These are phyloP conservation scores for Corydoras sp. DNA, from an alignment of 2,113 vertebrate genomes.

Conservation along the genomic window DNA sequence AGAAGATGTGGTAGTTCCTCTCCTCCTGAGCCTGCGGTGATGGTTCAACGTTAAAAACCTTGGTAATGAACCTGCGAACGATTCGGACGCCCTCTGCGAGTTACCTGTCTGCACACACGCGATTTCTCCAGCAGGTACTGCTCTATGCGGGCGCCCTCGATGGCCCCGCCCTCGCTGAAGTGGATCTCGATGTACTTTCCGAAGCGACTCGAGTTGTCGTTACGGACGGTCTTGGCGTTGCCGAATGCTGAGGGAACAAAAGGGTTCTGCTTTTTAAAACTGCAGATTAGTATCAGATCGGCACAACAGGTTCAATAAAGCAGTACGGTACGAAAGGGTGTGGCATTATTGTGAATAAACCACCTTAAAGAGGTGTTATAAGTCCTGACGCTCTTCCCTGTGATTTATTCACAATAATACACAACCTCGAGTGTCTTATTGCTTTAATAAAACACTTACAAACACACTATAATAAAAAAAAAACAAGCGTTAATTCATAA, in stretches of 20 bases:
- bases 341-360: too few relatives aligned
- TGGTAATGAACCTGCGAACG: too few relatives aligned
- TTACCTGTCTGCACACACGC: constrained; percentile 89
- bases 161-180: constrained; percentile 77
- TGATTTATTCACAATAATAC: too few relatives aligned
- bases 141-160: constrained; percentile 84
- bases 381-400: too few relatives aligned
- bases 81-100: not conserved
- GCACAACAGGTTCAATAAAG: too few relatives aligned
- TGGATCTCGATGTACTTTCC: constrained; percentile 92
- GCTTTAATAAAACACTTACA: too few relatives aligned
- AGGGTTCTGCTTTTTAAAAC: not conserved
- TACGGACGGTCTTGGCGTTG: constrained; percentile 91
- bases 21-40: constrained; percentile 77
- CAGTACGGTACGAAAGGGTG: too few relatives aligned
- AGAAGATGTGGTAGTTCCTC: constrained; percentile 96
- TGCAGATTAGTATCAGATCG: too few relatives aligned
- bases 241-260: constrained; percentile 77
- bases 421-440: too few relatives aligned
- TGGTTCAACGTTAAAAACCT: not conserved
- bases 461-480: too few relatives aligned
- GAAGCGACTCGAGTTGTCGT: constrained; percentile 97
- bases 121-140: constrained; percentile 97
- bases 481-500: too few relatives aligned
- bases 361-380: too few relatives aligned